These are phyloP conservation scores for Cromileptes altivelis DNA, from an alignment of 2,113 vertebrate species.

Conservation along the genomic window DNA sequence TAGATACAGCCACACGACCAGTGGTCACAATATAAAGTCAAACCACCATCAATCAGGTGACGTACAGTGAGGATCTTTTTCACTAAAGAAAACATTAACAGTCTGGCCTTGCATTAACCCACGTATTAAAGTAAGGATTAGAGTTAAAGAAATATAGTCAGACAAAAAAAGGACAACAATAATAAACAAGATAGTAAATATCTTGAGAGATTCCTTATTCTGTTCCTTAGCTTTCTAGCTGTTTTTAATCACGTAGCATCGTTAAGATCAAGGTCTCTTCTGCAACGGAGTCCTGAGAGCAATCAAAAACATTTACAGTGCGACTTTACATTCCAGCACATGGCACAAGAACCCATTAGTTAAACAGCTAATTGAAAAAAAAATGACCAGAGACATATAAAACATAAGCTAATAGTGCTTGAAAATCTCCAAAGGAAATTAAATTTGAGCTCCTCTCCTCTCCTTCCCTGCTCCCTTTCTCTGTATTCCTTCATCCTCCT, in stretches of 20 bases:
- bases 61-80: background rate
- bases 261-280: slow-evolving; percentile 26
- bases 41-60: background rate
- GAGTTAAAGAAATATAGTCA: background rate
- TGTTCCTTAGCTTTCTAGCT: background rate
- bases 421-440: background rate
- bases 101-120: too few relatives aligned
- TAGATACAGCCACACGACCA: background rate
- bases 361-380: background rate
- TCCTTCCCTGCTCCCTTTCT: background rate
- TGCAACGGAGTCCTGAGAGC: background rate
- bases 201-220: slow-evolving; percentile 1
- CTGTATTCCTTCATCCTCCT: slow-evolving; percentile 7
- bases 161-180: background rate
- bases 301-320: slow-evolving; percentile 9
- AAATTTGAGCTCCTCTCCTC: slow-evolving; percentile 6
- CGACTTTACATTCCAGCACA: background rate
- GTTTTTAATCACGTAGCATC: background rate
- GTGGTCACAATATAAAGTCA: too few relatives aligned
- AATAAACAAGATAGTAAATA: slow-evolving; percentile 3
- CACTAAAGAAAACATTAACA: background rate
- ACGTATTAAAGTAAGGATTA: background rate
- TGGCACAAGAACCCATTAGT: background rate
- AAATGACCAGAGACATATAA: background rate
- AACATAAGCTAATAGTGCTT: background rate